Percentiles rank a stretch among this genome's conserved stretches.
phyloP scores from a whole-genome alignment of 2,113 vertebrate genomes.

The Ceuthmochares aereus region DNA sequence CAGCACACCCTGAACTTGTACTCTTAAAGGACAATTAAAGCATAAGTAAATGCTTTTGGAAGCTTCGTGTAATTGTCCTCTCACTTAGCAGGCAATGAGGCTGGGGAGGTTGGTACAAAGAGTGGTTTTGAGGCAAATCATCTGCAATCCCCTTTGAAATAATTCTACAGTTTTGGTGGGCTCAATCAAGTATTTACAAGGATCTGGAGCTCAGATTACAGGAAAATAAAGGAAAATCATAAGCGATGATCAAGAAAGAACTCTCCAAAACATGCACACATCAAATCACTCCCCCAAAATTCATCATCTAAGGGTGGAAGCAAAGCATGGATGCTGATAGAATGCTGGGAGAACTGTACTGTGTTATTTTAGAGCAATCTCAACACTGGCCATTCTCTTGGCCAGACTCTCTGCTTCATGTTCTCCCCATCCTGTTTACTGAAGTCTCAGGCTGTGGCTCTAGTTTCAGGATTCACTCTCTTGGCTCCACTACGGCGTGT shows the following conservation, averaged over 20 bases:
- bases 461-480: background rate
- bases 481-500: fast-evolving
- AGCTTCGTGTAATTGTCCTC: background rate
- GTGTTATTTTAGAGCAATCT: background rate
- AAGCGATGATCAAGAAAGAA: background rate
- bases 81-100: background rate
- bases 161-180: background rate
- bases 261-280: fast-evolving
- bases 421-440: conserved; percentile 24
- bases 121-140: background rate
- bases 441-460: background rate
- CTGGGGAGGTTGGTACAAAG: background rate
- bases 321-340: background rate
- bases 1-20: background rate
- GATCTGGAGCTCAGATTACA: background rate
- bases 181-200: background rate
- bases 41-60: background rate
- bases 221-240: background rate
- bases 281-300: fast-evolving
- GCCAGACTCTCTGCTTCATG: background rate
- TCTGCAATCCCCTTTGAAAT: background rate
- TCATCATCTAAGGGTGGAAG: fast-evolving
- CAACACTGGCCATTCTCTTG: background rate
- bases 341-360: background rate
- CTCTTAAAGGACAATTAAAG: background rate